phyloP scores from a whole-genome alignment of 64 coral and sea anemone species.

The Anthopleura sola region DNA sequence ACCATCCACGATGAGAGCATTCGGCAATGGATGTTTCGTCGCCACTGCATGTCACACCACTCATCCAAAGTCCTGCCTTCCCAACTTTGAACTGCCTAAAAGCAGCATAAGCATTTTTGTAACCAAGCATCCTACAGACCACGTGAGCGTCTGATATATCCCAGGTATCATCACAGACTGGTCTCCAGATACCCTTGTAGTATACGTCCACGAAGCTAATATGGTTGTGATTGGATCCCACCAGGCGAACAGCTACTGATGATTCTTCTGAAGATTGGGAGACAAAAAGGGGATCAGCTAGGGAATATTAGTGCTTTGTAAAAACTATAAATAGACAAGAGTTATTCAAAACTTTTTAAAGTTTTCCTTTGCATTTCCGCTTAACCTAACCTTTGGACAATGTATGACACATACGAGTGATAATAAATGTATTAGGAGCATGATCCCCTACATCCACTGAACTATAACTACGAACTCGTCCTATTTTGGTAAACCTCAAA shows the following conservation, averaged over 20 bases:
- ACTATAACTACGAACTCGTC: too few species aligned
- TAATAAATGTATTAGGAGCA: too few species aligned
- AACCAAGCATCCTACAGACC: constrained; percentile 12
- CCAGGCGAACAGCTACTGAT: neutral
- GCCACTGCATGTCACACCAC: neutral
- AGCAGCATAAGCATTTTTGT: neutral
- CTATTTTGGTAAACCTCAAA: too few species aligned
- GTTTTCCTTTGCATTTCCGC: too few species aligned
- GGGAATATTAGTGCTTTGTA: too few species aligned
- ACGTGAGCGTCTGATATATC: neutral
- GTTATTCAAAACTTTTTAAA: too few species aligned
- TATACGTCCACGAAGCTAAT: neutral
- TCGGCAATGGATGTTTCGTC: neutral
- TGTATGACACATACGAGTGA: too few species aligned
- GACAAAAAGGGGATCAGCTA: too few species aligned
- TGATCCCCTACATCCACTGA: too few species aligned
- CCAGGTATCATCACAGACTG: neutral
- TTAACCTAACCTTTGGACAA: too few species aligned
- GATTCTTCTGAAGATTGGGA: too few species aligned
- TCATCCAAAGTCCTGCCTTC: neutral
- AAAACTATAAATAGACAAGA: too few species aligned
- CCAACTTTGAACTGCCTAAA: neutral
- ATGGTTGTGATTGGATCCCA: neutral
- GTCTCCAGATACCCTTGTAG: neutral
- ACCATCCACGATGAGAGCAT: neutral